Evolutionary conservation across 1,140 invertebrate genomes (phyloP).

Genomic region (Drosophila neocordata): DNA sequence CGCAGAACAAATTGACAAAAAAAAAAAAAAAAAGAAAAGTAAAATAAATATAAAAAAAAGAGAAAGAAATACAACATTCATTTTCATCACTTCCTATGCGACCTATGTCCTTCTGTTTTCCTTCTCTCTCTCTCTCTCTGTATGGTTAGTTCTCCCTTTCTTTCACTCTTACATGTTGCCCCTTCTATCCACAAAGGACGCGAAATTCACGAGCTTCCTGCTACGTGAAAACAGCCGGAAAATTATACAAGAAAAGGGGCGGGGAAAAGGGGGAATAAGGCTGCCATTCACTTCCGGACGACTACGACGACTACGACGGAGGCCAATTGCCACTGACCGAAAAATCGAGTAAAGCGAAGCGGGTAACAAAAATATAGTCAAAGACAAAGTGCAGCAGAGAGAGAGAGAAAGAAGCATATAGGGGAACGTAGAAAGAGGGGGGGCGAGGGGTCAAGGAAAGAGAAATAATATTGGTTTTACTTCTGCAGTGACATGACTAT

Average conservation of each 20-base stretch:
- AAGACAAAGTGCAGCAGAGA: constrained; percentile 66
- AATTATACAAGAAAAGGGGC: constrained; percentile 54
- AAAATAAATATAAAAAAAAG: constrained; percentile 15
- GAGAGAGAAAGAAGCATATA: background rate
- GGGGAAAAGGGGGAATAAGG: background rate
- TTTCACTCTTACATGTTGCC: background rate
- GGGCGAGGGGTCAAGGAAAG: background rate
- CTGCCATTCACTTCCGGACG: constrained; percentile 41
- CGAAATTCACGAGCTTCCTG: constrained; percentile 71
- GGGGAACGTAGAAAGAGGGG: background rate
- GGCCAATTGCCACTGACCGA: constrained; percentile 77
- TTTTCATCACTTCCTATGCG: constrained; percentile 54
- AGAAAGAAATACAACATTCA: constrained; percentile 63
- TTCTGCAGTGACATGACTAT: constrained; percentile 43
- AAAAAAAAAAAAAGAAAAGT: constrained; percentile 4
- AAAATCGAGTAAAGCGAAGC: constrained; percentile 61
- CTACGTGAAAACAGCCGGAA: constrained; percentile 70
- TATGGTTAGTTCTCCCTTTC: background rate
- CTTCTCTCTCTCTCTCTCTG: background rate
- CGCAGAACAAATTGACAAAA: constrained; percentile 19
- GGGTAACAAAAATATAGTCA: constrained; percentile 10
- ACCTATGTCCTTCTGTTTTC: constrained; percentile 5
- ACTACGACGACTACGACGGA: constrained; percentile 29
- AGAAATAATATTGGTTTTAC: constrained; percentile 72
- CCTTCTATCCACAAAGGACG: constrained; percentile 35